phyloP scores from a whole-genome alignment of 2,888 invertebrate genomes.

The Spatulosminthurus flaviceps region DNA sequence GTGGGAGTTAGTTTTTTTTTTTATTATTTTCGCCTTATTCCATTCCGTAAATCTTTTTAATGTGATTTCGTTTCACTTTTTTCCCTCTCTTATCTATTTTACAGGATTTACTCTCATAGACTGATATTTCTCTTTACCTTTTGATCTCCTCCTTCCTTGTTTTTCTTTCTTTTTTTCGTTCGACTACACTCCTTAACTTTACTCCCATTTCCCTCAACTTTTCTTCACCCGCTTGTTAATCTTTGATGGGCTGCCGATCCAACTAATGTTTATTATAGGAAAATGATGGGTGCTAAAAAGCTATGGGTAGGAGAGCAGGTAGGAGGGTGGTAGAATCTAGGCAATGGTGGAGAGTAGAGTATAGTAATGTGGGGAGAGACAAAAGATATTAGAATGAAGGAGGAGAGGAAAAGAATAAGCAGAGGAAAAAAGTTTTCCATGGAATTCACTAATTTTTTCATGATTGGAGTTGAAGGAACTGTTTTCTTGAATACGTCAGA shows the following conservation, averaged over 20 bases:
- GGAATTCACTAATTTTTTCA: neutral
- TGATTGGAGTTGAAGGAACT: constrained; percentile 23
- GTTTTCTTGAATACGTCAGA: neutral
- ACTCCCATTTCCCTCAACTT: too few relatives aligned
- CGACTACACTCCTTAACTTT: too few relatives aligned
- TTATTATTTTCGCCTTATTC: too few relatives aligned
- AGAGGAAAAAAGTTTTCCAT: neutral
- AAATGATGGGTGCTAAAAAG: neutral
- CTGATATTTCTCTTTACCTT: too few relatives aligned
- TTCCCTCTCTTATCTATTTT: neutral
- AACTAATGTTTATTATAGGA: neutral
- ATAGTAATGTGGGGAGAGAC: neutral
- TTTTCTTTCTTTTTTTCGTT: too few relatives aligned
- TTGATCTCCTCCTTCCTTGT: too few relatives aligned
- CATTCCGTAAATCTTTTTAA: neutral
- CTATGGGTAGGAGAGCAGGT: neutral
- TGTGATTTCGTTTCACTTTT: constrained; percentile 2
- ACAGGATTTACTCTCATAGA: neutral
- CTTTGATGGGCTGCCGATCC: neutral
- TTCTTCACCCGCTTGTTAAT: neutral
- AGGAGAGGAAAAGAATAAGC: neutral
- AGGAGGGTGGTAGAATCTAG: neutral
- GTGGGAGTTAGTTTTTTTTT: neutral
- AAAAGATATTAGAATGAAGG: neutral
- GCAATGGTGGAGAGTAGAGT: neutral